phyloP scores from a whole-genome alignment of 1,140 invertebrate species.

The Aricia agestis region DNA sequence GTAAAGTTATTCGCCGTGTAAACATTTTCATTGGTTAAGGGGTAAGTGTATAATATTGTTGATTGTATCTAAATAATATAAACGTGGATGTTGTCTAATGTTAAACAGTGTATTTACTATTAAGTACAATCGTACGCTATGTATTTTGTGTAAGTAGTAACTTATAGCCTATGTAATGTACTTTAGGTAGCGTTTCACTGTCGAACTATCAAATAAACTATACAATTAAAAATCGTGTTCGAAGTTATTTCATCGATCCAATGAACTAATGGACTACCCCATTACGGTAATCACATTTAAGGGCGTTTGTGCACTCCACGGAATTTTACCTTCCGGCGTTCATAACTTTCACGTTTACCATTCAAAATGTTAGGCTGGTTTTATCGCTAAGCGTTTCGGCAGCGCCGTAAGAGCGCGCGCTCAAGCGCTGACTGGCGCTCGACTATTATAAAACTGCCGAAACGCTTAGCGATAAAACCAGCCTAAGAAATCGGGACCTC shows the following conservation, averaged over 20 bases:
- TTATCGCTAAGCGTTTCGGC: too few relatives aligned
- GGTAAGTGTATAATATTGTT: not conserved
- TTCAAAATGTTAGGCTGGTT: too few relatives aligned
- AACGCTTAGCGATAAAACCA: too few relatives aligned
- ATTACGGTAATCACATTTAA: not conserved
- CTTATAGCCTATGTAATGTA: not conserved
- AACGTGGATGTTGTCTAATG: not conserved
- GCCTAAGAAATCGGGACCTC: too few relatives aligned
- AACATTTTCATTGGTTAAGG: too few relatives aligned
- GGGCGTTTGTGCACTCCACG: too few relatives aligned
- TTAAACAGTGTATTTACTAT: not conserved
- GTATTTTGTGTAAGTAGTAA: not conserved
- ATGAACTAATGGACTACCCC: not conserved
- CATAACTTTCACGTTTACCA: too few relatives aligned
- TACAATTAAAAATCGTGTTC: not conserved
- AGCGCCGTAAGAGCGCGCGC: too few relatives aligned
- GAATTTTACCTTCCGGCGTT: too few relatives aligned
- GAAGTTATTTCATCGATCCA: not conserved
- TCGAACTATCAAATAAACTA: not conserved
- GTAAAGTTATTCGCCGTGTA: too few relatives aligned
- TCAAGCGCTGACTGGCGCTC: too few relatives aligned
- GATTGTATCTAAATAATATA: not conserved
- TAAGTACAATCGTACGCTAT: not conserved
- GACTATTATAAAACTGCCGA: too few relatives aligned
- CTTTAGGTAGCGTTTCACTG: not conserved